Conservation (phyloP, 1,140 invertebrate genomes). For the Polypedilum vanderplanki region DNA sequence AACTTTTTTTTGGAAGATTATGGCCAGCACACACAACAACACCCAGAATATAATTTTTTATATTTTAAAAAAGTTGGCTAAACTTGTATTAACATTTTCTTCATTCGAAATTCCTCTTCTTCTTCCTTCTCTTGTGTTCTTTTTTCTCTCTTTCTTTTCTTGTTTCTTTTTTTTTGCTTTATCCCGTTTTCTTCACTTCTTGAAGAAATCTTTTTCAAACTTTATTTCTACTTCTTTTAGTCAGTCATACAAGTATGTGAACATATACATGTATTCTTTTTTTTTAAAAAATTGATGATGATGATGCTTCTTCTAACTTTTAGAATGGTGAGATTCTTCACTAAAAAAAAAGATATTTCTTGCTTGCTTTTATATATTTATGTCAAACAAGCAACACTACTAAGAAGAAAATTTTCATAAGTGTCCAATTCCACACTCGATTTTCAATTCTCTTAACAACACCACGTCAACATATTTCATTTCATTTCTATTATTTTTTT, state of each 20-base stretch:
- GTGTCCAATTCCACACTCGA: neutral
- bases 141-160: neutral
- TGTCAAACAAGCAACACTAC: no score
- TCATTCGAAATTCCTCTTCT: neutral
- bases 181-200: slow-evolving; percentile 21
- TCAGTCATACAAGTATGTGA: slow-evolving; percentile 9
- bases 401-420: neutral
- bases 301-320: neutral
- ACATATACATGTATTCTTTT: neutral
- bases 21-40: neutral
- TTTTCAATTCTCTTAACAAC: neutral
- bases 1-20: slow-evolving; percentile 20
- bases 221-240: neutral
- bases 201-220: neutral
- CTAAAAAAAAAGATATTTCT: no score
- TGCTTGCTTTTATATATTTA: no score
- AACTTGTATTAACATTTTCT: slow-evolving; percentile 27
- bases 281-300: neutral
- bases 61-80: neutral
- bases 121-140: neutral
- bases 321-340: neutral
- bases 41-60: neutral
- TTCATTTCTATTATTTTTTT: neutral
- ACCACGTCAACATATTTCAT: slow-evolving; percentile 9
- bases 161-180: neutral